Conservation (phyloP, 37 sponge, comb jelly and placozoan species). For the Halichondria panicea region DNA sequence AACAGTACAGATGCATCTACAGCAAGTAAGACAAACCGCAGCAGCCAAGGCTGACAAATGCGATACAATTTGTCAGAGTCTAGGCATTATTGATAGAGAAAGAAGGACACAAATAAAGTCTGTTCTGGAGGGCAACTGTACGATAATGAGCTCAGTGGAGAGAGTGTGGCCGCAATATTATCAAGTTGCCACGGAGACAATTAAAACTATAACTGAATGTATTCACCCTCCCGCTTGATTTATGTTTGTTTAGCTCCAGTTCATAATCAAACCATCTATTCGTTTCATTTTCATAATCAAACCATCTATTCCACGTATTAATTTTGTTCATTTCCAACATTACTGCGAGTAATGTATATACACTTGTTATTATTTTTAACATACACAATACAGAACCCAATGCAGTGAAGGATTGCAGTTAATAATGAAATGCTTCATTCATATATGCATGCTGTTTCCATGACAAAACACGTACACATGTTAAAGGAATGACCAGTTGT, state of each 20-base stretch:
- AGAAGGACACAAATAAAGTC: constrained; percentile 27
- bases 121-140: constrained; percentile 43
- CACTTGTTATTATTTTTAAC: too few relatives aligned
- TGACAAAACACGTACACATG: too few relatives aligned
- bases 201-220: constrained; percentile 40
- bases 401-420: too few relatives aligned
- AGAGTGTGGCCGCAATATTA: constrained; percentile 48
- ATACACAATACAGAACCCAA: neutral
- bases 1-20: constrained; percentile 10
- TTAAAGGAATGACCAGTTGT: too few relatives aligned
- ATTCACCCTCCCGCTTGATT: constrained; percentile 15
- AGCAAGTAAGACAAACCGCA: constrained; percentile 9
- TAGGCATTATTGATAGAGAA: constrained; percentile 34
- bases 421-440: too few relatives aligned
- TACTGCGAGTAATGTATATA: neutral
- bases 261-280: too few relatives aligned
- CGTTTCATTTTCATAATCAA: too few relatives aligned
- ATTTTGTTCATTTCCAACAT: neutral
- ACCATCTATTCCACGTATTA: too few relatives aligned
- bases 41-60: neutral
- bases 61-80: constrained; percentile 17
- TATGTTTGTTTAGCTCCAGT: neutral
- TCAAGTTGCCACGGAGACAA: constrained; percentile 22
- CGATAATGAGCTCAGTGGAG: constrained; percentile 16
- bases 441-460: too few relatives aligned